A percentile compares a stretch with the other conserved stretches of the same genome.
Evolutionary conservation across 2,113 vertebrate genomes (phyloP).

Genomic region (Limanda limanda): DNA sequence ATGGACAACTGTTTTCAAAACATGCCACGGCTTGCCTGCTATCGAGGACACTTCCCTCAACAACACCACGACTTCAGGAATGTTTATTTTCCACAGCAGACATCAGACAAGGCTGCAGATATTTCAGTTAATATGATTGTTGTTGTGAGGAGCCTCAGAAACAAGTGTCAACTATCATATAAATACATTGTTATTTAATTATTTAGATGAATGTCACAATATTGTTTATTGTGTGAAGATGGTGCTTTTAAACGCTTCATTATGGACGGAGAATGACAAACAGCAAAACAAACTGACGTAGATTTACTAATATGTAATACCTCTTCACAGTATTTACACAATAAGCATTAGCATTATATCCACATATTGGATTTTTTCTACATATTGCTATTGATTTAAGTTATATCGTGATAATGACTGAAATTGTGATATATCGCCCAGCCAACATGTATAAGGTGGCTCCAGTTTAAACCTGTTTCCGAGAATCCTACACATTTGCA

Average conservation of each 20-base stretch:
- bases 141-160: not conserved
- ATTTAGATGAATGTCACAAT: no score
- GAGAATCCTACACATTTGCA: conserved; percentile 19
- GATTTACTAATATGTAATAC: not conserved
- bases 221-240: no score
- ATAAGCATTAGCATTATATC: not conserved
- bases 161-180: no score
- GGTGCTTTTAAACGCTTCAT: not conserved
- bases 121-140: not conserved
- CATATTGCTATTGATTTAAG: no score
- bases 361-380: no score
- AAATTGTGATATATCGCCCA: no score
- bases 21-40: conserved; percentile 19
- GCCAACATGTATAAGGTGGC: no score
- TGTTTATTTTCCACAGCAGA: conserved; percentile 9
- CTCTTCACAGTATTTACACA: not conserved
- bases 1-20: conserved; percentile 77
- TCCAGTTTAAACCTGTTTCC: conserved; percentile 2
- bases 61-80: not conserved
- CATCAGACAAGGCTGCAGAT: conserved; percentile 10
- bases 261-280: not conserved
- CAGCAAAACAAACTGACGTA: not conserved
- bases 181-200: no score
- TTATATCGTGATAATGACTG: no score
- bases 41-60: conserved; percentile 32